These are phyloP conservation scores for Gyps fulvus DNA, from an alignment of 2,113 vertebrate species.

Conservation along the genomic window DNA sequence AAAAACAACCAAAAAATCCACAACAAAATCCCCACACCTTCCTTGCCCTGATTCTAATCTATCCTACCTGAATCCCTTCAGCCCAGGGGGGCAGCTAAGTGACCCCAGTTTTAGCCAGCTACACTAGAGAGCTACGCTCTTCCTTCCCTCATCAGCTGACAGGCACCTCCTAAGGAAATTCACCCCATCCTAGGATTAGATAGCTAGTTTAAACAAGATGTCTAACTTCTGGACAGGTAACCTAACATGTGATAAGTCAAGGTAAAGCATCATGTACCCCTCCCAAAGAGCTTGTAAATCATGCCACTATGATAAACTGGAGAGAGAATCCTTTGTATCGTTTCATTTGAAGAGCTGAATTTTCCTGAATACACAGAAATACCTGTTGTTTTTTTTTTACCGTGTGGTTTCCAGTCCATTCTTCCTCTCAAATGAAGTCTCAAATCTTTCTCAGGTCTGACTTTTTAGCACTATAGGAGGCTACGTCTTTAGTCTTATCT, in stretches of 20 bases:
- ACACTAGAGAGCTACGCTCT: background rate
- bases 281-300: background rate
- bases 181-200: background rate
- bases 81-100: no score
- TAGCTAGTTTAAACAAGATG: background rate
- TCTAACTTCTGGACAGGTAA: background rate
- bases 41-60: background rate
- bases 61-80: background rate
- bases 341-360: background rate
- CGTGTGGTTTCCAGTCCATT: background rate
- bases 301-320: background rate
- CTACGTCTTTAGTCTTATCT: background rate
- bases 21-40: background rate
- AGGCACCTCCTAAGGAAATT: background rate
- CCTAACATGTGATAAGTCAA: fast-evolving
- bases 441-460: background rate
- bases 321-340: background rate
- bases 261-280: background rate
- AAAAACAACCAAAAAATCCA: background rate
- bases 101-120: background rate
- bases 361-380: background rate
- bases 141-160: background rate
- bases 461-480: background rate
- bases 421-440: background rate
- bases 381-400: background rate